Percentiles rank a stretch among this genome's conserved stretches.
Evolutionary conservation across 2,888 invertebrate species (phyloP).

Genomic region (Eucriotettix oculatus): DNA sequence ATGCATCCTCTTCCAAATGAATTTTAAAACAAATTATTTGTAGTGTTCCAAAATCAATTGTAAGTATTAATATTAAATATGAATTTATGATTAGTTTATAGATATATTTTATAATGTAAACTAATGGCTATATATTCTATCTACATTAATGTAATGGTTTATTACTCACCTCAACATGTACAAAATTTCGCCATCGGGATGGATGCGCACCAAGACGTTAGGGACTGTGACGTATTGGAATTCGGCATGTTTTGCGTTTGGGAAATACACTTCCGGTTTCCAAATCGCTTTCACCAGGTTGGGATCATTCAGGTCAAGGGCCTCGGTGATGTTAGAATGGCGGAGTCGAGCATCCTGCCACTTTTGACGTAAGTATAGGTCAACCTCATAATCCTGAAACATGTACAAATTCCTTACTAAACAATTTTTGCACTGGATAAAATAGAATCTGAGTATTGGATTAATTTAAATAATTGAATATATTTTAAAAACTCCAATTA

Average conservation of each 20-base stretch:
- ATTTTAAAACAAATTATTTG: too few relatives aligned
- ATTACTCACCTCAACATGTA: constrained; percentile 29
- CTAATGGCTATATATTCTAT: too few relatives aligned
- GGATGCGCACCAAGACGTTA: constrained; percentile 30
- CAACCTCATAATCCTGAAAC: constrained; percentile 30
- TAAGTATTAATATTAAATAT: too few relatives aligned
- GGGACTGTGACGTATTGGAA: constrained; percentile 33
- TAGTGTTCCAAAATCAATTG: too few relatives aligned
- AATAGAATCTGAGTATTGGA: too few relatives aligned
- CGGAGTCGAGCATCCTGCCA: constrained; percentile 30
- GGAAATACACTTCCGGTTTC: constrained; percentile 31
- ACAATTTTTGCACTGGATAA: too few relatives aligned
- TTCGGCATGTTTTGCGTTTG: constrained; percentile 31
- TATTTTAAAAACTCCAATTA: too few relatives aligned
- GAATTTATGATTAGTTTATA: too few relatives aligned
- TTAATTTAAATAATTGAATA: too few relatives aligned
- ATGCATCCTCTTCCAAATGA: too few relatives aligned
- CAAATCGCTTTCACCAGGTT: constrained; percentile 30
- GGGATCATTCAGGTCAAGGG: constrained; percentile 29
- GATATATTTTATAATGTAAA: too few relatives aligned
- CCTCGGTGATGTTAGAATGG: constrained; percentile 24
- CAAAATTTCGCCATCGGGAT: constrained; percentile 28
- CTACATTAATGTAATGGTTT: too few relatives aligned
- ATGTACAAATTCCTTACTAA: neutral
- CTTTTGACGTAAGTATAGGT: constrained; percentile 29